Conservation (phyloP, 2,113 vertebrate species). For the Dicaeum eximium region DNA sequence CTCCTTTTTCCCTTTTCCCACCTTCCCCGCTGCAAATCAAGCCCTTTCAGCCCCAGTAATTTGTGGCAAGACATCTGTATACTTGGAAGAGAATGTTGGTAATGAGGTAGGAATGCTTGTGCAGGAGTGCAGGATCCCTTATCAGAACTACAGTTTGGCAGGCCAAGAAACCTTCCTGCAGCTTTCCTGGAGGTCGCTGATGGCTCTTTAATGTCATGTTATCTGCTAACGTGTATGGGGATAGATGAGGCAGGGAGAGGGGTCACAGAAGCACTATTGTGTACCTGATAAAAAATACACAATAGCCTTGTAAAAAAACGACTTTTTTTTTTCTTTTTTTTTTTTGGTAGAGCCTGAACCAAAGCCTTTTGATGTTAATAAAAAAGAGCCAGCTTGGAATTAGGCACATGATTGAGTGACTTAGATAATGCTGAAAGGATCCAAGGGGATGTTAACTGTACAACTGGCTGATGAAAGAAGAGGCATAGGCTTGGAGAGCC, state of each 20-base stretch:
- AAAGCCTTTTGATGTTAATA: constrained; percentile 23
- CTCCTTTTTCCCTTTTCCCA: background rate
- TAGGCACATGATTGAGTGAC: background rate
- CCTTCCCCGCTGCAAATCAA: background rate
- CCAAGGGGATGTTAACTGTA: background rate
- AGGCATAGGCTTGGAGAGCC: background rate
- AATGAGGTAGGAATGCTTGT: background rate
- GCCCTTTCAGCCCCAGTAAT: background rate
- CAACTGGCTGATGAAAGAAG: constrained; percentile 17
- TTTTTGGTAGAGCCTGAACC: background rate
- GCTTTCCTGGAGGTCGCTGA: background rate
- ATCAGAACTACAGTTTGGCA: constrained; percentile 25
- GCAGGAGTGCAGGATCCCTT: constrained; percentile 21
- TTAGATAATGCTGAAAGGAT: constrained; percentile 10
- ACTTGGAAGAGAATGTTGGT: background rate
- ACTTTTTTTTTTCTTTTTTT: background rate
- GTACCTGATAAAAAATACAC: background rate
- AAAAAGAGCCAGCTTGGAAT: background rate
- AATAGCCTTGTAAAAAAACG: background rate
- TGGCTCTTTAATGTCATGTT: constrained; percentile 9
- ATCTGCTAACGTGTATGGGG: background rate
- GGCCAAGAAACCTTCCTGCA: background rate
- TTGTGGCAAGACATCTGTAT: background rate
- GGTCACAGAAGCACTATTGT: constrained; percentile 27
- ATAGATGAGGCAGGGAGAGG: background rate